Conservation (phyloP, 2,888 invertebrate genomes). For the Caenorhabditis becei region DNA sequence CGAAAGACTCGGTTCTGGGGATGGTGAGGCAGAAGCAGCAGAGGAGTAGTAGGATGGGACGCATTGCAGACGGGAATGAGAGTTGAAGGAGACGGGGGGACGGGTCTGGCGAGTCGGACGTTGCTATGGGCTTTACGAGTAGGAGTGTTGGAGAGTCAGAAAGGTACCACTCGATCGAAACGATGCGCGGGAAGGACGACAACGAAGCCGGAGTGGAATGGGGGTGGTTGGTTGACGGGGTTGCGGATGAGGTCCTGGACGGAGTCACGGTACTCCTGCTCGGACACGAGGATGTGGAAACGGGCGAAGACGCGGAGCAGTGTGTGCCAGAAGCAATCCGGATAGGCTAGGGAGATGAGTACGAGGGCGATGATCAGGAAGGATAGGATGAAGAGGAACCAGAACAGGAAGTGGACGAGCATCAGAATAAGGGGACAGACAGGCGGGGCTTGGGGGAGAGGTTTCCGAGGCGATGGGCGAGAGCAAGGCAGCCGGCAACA, state of each 20-base stretch:
- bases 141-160: slow-evolving; percentile 2
- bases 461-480: slow-evolving; percentile 21
- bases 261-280: slow-evolving; percentile 19
- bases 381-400: neutral
- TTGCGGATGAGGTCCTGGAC: slow-evolving; percentile 10
- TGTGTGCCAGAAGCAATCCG: neutral
- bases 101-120: neutral
- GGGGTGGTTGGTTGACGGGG: neutral
- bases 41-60: slow-evolving; percentile 4
- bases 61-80: neutral
- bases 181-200: slow-evolving; percentile 1
- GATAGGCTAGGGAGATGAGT: neutral
- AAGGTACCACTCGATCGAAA: neutral
- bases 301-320: neutral
- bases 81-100: neutral
- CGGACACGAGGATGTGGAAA: neutral
- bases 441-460: neutral
- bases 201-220: neutral
- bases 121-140: slow-evolving; percentile 13
- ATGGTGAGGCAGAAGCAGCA: no score
- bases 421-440: neutral
- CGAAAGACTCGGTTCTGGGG: slow-evolving; percentile 5
- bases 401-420: slow-evolving; percentile 14
- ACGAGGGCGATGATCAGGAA: neutral
- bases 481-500: neutral